Base-by-base conservation (phyloP, 2,113 vertebrate species). In the Rhodinocichla rosea region DNA sequence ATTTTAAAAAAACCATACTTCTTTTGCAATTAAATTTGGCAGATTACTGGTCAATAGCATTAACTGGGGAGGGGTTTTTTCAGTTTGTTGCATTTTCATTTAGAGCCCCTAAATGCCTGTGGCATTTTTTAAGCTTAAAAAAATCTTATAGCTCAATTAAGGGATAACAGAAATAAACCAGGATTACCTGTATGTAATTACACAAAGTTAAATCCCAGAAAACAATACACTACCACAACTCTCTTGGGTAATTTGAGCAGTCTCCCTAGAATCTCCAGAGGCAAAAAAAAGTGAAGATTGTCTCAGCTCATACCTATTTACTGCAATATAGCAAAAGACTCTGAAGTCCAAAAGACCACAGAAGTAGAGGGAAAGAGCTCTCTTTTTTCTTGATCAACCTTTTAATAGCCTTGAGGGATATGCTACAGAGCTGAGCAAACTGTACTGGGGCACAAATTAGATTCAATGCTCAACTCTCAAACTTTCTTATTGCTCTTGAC, bases 111-210 rank as follows among this genome's bases (percentile, higher is more conserved):
- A 80, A 90, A 94, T 60, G 71, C 87, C 78, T 80, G 55, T 81
- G 71, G 94, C 68, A 30, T 30, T 93, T 94, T 96, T 90, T 81
- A 94, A 92, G 80, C 89, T 96, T 86, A 88, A 94, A 94, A 93
- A 95, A 80, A 75, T 64, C 73, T 63, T 87, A 89, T 6, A 79
- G 83, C 68, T 95, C 95, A 94, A 94, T 96, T 96, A 95, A 92
- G 23, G 93, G 92, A 96, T 95, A 96, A 97, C 95, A 94, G 94
- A 96, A 96, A 90, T 83, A 97, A 83, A 93, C 76, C 65, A 82
- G 90, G 92, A 93, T 96, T 95, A 96, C 69, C 53, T 68, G 10
- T 57, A 62, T 86, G 57, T 89, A 96, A 95, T 92, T 95, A 92
- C 80, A 76, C 65, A 65, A 90, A 94, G 56, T 80, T 85, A 95